Evolutionary conservation across 2,888 invertebrate species (phyloP), one percentile per base, ranked within the genome.

Genomic region (Omphaloscelis lunosa): DNA sequence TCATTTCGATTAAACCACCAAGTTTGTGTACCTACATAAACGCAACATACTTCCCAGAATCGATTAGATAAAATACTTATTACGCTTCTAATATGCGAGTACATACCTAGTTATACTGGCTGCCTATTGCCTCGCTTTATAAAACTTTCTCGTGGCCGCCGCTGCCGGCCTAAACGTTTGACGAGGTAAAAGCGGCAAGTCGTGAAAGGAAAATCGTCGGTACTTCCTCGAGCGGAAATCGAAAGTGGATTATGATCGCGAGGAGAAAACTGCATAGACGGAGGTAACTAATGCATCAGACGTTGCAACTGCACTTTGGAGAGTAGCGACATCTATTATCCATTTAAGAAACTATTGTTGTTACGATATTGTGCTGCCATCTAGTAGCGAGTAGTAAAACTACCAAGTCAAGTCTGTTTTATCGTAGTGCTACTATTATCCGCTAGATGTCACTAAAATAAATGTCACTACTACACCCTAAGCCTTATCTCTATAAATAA

Each of bases 171-270:
- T 83, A 86, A 88, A 79, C 88, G 87, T 83, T 88, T 87, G 89
- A 83, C 90, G 89, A 89, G 89, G 95, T 95, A 96, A 96, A 95
- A 96, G 95, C 95, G 90, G 93, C 90, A 90, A 91, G 91, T 92
- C 89, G 92, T 92, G 93, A 95, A 95, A 95, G 95, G 95, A 96
- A 96, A 96, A 95, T 94, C 91, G 89, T 87, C 87, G 85, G 87
- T 91, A 96, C 95, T 96, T 96, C 96, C 96, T 96, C 93, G 89
- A 95, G 94, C 93, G 95, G 95, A 96, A 96, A 96, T 94, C 92
- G 96, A 96, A 96, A 96, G 96, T 96, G 92, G 93, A 93, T 91
- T 92, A 90, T 91, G 91, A 92, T 92, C 89, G 86, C 85, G 71
- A 81, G 89, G 96, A 95, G 96, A 95, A 96, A 96, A 96, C 94